Evolutionary conservation across 2,797 vertebrate genomes (phyloP).

Genomic region (Fratercula arctica): DNA sequence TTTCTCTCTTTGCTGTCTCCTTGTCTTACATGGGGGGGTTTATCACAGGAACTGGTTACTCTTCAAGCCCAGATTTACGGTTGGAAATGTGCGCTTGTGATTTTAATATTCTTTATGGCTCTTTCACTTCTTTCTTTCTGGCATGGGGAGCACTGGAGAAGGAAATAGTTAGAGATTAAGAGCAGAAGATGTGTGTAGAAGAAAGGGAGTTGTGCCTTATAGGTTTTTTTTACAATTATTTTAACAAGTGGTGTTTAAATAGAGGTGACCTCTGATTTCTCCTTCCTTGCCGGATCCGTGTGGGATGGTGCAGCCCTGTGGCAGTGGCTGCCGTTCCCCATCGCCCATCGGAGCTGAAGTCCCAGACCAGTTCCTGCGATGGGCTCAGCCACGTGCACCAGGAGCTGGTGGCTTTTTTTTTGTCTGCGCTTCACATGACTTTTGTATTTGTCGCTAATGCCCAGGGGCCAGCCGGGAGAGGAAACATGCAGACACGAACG

Average conservation of each 20-base stretch:
- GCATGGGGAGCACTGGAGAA: not conserved
- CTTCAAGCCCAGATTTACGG: not conserved
- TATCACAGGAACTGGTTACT: not conserved
- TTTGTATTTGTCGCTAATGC: not conserved
- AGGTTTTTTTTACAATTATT: not conserved
- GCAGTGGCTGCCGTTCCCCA: not conserved
- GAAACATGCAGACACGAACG: rapidly evolving
- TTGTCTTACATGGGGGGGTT: not conserved
- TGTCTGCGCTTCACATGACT: not conserved
- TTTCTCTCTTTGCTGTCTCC: not conserved
- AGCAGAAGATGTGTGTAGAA: not conserved
- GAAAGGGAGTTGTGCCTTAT: not conserved
- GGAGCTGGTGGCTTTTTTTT: not conserved
- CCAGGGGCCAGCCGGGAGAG: not conserved
- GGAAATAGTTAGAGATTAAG: not conserved
- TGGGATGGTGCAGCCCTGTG: not conserved
- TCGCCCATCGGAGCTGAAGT: not conserved
- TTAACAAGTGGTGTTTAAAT: not conserved
- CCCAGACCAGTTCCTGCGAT: rapidly evolving
- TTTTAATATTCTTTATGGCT: not conserved
- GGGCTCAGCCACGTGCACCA: not conserved
- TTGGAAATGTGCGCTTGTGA: not conserved
- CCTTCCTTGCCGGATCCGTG: not conserved
- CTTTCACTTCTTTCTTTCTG: not conserved
- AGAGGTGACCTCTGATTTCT: not conserved